These are phyloP conservation scores for Poecile atricapillus DNA, from an alignment of 2,113 vertebrate genomes.

Conservation along the genomic window DNA sequence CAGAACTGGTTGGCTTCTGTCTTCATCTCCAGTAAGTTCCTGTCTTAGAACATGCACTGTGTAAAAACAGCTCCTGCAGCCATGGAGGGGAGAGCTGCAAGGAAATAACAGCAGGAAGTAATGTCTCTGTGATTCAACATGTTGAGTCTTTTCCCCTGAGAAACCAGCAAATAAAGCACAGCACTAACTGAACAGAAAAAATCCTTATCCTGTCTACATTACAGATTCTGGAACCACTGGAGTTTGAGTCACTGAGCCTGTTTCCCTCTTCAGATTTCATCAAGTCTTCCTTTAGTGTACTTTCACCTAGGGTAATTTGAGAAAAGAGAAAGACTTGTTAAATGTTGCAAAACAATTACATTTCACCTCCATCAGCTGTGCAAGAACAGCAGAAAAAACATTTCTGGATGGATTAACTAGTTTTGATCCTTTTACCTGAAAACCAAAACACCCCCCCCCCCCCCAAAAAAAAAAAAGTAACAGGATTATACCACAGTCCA, in stretches of 20 bases:
- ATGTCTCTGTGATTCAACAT: not conserved
- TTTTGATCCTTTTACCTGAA: not conserved
- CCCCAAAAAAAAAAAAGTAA: not conserved
- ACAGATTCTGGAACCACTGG: not conserved
- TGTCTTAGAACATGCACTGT: not conserved
- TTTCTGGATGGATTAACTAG: not conserved
- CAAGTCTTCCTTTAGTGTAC: not conserved
- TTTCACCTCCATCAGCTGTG: not conserved
- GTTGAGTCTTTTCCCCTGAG: not conserved
- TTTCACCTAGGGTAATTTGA: not conserved
- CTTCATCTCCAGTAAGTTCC: not conserved
- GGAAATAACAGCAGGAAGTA: conserved; percentile 50
- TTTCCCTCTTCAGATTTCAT: not conserved
- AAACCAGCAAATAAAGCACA: not conserved
- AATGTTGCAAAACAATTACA: not conserved
- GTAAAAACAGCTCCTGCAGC: not conserved
- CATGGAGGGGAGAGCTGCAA: not conserved
- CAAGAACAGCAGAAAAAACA: not conserved
- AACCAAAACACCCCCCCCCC: too few relatives aligned
- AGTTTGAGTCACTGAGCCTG: not conserved
- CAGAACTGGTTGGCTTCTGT: not conserved
- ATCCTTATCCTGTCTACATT: not conserved
- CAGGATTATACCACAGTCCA: not conserved
- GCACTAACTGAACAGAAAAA: not conserved
- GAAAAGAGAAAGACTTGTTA: not conserved